phyloP scores from a whole-genome alignment of 2,888 invertebrate genomes.

The Rhaphigaster nebulosa region DNA sequence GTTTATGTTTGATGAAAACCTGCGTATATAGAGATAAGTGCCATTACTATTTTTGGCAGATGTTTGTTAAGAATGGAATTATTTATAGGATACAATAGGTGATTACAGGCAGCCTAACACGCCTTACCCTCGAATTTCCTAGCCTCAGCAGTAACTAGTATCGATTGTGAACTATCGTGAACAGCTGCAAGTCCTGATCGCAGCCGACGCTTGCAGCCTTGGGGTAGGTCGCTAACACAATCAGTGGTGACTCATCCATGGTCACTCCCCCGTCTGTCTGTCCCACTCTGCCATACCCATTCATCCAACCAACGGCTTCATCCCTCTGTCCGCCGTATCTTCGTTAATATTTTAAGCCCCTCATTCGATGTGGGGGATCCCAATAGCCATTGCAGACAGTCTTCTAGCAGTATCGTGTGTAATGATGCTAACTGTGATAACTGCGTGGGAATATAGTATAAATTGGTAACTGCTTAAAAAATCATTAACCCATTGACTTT shows the following conservation, averaged over 20 bases:
- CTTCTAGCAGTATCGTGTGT: neutral
- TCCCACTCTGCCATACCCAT: neutral
- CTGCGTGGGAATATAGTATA: too few relatives aligned
- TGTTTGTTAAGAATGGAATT: neutral
- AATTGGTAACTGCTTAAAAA: too few relatives aligned
- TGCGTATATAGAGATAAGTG: neutral
- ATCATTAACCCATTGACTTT: too few relatives aligned
- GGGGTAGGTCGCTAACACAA: constrained; percentile 57
- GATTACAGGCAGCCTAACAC: neutral
- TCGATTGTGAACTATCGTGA: neutral
- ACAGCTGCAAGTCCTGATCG: neutral
- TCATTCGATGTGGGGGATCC: neutral
- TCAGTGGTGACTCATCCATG: constrained; percentile 50
- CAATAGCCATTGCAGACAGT: neutral
- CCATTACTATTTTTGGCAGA: neutral
- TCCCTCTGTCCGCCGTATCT: neutral
- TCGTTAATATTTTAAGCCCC: neutral
- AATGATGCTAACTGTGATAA: neutral
- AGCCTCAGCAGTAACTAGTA: neutral
- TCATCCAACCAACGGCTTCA: constrained; percentile 19
- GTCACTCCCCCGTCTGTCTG: constrained; percentile 43
- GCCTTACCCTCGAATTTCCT: neutral
- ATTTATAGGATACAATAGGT: neutral
- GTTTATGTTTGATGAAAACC: neutral
- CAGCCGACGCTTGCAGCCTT: constrained; percentile 36